phyloP scores from a whole-genome alignment of 2,888 invertebrate species.

The Ramazzottius varieornatus region DNA sequence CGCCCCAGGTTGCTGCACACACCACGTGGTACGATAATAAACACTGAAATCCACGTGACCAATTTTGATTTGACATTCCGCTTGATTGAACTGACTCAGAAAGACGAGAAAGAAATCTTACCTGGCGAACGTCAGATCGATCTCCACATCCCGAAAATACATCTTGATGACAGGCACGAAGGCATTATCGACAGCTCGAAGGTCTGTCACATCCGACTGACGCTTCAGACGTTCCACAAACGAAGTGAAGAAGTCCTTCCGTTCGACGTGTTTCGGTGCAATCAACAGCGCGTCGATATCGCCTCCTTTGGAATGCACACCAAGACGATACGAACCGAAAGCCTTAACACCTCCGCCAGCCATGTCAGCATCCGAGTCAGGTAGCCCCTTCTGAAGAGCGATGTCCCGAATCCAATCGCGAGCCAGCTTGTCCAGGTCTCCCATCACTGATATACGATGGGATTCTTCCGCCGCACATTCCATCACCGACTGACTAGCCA shows the following conservation, averaged over 20 bases:
- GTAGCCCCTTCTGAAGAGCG: background rate
- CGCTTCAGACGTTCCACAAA: slow-evolving; percentile 69
- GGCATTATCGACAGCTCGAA: slow-evolving; percentile 83
- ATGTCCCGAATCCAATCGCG: background rate
- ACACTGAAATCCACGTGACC: too few species aligned
- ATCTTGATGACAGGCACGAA: slow-evolving; percentile 98
- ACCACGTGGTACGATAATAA: too few species aligned
- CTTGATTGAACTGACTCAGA: too few species aligned
- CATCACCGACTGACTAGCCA: background rate
- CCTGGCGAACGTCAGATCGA: slow-evolving; percentile 90
- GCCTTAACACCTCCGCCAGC: slow-evolving; percentile 95
- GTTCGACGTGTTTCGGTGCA: slow-evolving; percentile 75
- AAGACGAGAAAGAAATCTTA: too few species aligned
- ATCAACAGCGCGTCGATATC: slow-evolving; percentile 97
- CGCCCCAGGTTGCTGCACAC: too few species aligned
- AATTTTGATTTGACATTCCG: too few species aligned
- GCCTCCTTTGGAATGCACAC: slow-evolving; percentile 87
- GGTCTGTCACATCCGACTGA: slow-evolving; percentile 55
- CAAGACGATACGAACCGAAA: slow-evolving; percentile 73
- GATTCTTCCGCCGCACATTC: background rate
- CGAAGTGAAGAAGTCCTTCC: slow-evolving; percentile 76
- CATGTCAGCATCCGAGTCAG: slow-evolving; percentile 25
- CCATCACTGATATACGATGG: background rate
- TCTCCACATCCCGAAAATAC: slow-evolving; percentile 86
- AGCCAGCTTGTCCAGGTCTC: background rate